Percentiles rank a stretch among this genome's conserved stretches.
These are phyloP conservation scores for Aphelocoma coerulescens DNA, from an alignment of 2,113 vertebrate genomes.

Conservation along the genomic window DNA sequence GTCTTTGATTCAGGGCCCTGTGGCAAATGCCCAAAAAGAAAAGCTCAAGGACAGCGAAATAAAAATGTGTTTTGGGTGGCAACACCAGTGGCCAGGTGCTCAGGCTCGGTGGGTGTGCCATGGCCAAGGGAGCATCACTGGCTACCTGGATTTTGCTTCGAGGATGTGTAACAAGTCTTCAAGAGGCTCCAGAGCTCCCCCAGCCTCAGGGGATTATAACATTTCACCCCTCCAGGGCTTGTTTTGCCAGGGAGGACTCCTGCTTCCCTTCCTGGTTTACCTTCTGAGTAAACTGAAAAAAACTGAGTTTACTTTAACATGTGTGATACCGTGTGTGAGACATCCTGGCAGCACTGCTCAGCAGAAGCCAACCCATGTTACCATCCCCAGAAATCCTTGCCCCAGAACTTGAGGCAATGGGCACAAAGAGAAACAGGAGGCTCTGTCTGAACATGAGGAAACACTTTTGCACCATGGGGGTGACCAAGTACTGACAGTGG, in stretches of 20 bases:
- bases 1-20: not conserved
- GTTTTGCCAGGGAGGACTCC: not conserved
- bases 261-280: not conserved
- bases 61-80: not conserved
- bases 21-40: not conserved
- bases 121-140: not conserved
- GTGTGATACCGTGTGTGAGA: not conserved
- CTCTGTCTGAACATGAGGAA: not conserved
- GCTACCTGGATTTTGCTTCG: not conserved
- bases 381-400: not conserved
- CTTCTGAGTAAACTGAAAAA: not conserved
- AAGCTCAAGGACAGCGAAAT: not conserved
- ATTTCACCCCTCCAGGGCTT: not conserved
- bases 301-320: not conserved
- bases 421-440: not conserved
- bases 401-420: not conserved
- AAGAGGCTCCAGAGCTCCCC: not conserved
- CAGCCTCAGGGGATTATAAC: not conserved
- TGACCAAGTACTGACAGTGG: not conserved
- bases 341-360: not conserved
- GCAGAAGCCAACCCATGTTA: not conserved
- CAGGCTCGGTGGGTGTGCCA: fast-evolving
- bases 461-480: not conserved
- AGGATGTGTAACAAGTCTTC: not conserved
- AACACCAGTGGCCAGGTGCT: fast-evolving